Percentiles rank a stretch among this genome's conserved stretches.
Evolutionary conservation across 2,113 vertebrate species (phyloP).

Genomic region (Caloenas nicobarica): DNA sequence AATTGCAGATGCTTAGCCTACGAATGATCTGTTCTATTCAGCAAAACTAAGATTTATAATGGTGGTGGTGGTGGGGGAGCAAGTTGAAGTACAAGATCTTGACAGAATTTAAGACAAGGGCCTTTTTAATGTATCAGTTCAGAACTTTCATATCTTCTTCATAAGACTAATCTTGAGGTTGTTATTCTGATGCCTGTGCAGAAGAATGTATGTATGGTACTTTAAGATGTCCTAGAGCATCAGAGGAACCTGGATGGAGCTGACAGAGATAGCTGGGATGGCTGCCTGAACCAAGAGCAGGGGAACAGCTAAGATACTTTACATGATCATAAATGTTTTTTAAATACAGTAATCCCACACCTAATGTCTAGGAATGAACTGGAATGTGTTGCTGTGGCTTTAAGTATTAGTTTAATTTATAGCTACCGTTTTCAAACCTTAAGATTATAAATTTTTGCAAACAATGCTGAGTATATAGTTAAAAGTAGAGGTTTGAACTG

Average conservation of each 20-base stretch:
- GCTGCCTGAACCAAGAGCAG: not conserved
- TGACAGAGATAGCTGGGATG: not conserved
- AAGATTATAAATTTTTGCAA: not conserved
- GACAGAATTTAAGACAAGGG: not conserved
- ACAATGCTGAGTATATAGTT: not conserved
- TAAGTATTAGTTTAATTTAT: not conserved
- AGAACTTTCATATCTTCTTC: not conserved
- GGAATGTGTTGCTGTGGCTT: not conserved
- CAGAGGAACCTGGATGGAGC: not conserved
- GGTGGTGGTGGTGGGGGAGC: not conserved
- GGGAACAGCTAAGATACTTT: not conserved
- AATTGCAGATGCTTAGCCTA: not conserved
- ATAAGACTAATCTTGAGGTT: not conserved
- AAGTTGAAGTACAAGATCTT: not conserved
- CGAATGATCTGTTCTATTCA: not conserved
- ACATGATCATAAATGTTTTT: not conserved
- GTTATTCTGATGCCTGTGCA: not conserved
- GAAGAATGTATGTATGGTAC: not conserved
- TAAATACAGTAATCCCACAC: not conserved
- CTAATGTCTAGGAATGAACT: not conserved
- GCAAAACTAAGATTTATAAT: not conserved
- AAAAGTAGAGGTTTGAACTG: accelerated
- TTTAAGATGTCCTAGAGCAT: not conserved
- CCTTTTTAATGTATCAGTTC: not conserved
- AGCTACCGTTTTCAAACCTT: not conserved